A percentile compares a stretch with the other conserved stretches of the same genome.
These are phyloP conservation scores for Synanceia verrucosa DNA, from an alignment of 2,797 vertebrate species.

Conservation along the genomic window DNA sequence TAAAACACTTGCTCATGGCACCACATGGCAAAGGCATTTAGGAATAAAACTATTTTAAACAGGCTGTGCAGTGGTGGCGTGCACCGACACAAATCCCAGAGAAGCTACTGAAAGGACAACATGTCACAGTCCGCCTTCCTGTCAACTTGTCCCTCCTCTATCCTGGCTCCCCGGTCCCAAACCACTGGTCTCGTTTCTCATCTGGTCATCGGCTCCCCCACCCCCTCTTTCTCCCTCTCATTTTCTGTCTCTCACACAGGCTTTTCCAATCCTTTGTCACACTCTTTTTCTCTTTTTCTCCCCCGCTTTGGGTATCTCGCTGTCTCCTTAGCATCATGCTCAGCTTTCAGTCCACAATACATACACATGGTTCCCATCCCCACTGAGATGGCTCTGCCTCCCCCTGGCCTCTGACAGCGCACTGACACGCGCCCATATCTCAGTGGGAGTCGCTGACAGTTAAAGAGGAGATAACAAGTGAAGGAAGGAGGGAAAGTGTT, in stretches of 20 bases:
- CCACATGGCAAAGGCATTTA: background rate
- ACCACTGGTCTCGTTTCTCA: slow-evolving; percentile 24
- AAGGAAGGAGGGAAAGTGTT: slow-evolving; percentile 8
- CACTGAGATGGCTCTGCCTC: slow-evolving; percentile 18
- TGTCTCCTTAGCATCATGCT: slow-evolving; percentile 36
- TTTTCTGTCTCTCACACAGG: slow-evolving; percentile 13
- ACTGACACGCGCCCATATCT: slow-evolving; percentile 49
- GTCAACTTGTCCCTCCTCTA: slow-evolving; percentile 35
- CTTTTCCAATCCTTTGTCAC: background rate
- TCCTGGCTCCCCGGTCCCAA: background rate
- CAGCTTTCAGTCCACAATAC: slow-evolving; percentile 21
- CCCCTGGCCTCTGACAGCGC: slow-evolving; percentile 52
- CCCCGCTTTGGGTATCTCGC: slow-evolving; percentile 2
- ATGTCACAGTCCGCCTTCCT: slow-evolving; percentile 40
- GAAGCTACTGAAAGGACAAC: slow-evolving; percentile 9
- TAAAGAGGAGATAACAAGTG: slow-evolving; percentile 31
- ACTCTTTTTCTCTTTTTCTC: background rate
- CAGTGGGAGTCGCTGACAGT: slow-evolving; percentile 38
- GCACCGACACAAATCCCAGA: slow-evolving; percentile 9
- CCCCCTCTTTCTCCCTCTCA: slow-evolving; percentile 10
- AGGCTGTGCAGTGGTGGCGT: slow-evolving; percentile 11
- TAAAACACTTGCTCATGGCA: background rate
- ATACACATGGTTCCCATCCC: slow-evolving; percentile 12
- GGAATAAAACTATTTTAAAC: slow-evolving; percentile 23
- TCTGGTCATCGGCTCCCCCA: slow-evolving; percentile 16